Percentiles rank a stretch among this genome's conserved stretches.
Conservation (phyloP, 1,140 invertebrate genomes). For the Chymomyza costata region DNA sequence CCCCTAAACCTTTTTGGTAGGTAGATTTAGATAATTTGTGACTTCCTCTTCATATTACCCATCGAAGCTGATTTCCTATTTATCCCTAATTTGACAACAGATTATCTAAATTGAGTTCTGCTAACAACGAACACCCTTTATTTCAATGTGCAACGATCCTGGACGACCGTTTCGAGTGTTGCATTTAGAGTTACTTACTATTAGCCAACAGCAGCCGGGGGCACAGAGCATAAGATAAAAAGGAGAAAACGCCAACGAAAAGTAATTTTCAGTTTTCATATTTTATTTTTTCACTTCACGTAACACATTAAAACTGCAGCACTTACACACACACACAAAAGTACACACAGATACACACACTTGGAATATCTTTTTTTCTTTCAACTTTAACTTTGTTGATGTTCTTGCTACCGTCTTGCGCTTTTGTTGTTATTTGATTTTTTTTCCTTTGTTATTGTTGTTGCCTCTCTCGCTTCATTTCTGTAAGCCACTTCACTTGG, state of each 20-base stretch:
- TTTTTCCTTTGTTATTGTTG: conserved; percentile 45
- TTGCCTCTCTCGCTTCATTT: too few relatives aligned
- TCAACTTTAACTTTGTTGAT: conserved; percentile 18
- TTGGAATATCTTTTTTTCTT: neutral
- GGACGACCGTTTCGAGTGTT: neutral
- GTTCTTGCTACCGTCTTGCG: conserved; percentile 53
- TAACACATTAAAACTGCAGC: conserved; percentile 40
- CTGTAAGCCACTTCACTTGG: too few relatives aligned
- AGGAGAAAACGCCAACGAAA: conserved; percentile 21
- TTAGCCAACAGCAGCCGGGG: neutral
- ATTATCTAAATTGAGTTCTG: too few relatives aligned
- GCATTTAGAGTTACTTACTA: neutral
- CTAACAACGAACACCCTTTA: too few relatives aligned
- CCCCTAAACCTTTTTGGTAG: too few relatives aligned
- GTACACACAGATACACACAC: neutral
- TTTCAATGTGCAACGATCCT: neutral
- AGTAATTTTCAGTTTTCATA: conserved; percentile 61
- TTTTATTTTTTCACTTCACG: conserved; percentile 49
- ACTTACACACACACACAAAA: conserved; percentile 7
- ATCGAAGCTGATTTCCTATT: too few relatives aligned
- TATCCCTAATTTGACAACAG: too few relatives aligned
- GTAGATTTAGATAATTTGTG: too few relatives aligned
- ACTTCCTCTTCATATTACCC: too few relatives aligned
- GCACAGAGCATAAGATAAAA: conserved; percentile 22
- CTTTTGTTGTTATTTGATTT: conserved; percentile 65